These are phyloP conservation scores for Rhopilema esculentum DNA, from an alignment of 30 jellyfish, hydroid and myxozoan genomes.

Conservation along the genomic window DNA sequence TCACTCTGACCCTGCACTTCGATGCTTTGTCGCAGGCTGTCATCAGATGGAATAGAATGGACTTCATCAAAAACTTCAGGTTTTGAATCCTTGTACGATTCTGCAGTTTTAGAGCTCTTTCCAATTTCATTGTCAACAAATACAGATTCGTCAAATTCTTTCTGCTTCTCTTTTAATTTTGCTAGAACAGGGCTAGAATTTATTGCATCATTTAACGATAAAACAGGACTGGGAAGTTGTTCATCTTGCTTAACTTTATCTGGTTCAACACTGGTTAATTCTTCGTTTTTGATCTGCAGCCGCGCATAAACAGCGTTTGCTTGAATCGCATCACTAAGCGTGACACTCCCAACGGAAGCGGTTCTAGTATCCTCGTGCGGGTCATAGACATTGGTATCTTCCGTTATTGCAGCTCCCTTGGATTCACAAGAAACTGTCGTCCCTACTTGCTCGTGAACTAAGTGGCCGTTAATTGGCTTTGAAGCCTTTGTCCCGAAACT, in stretches of 20 bases:
- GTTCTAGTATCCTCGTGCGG: not conserved
- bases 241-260: not conserved
- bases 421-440: not conserved
- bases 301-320: conserved; percentile 62
- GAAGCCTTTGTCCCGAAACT: conserved; percentile 43
- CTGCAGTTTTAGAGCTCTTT: too few species aligned
- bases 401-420: not conserved
- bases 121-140: too few species aligned
- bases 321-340: conserved; percentile 66
- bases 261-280: not conserved
- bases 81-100: not conserved
- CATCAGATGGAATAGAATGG: not conserved
- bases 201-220: conserved; percentile 18
- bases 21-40: not conserved
- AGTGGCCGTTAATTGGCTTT: not conserved
- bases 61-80: not conserved
- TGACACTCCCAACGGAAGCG: not conserved
- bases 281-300: conserved; percentile 36
- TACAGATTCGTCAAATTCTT: not conserved
- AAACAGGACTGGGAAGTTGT: not conserved
- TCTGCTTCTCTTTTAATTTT: conserved; percentile 12
- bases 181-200: conserved; percentile 34
- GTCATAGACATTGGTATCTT: not conserved
- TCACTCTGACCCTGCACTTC: not conserved
- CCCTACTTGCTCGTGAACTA: not conserved